These are phyloP conservation scores for Pongo abelii DNA, from an alignment of 2,113 vertebrate genomes.

Conservation along the genomic window DNA sequence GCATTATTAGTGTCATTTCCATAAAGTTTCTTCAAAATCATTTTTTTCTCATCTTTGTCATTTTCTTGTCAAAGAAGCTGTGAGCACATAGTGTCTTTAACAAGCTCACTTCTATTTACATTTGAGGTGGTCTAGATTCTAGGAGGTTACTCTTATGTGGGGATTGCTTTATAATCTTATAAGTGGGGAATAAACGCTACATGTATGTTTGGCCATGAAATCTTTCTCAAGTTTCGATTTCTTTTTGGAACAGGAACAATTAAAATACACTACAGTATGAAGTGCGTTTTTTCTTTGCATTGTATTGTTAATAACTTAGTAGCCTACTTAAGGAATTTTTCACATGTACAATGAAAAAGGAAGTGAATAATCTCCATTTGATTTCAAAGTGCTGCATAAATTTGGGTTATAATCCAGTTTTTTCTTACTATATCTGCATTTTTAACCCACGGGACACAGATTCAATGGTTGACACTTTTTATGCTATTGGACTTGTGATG, in stretches of 20 bases:
- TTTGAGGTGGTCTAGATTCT: background rate
- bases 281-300: background rate
- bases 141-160: background rate
- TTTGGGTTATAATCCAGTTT: background rate
- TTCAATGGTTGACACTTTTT: conserved; percentile 92
- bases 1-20: background rate
- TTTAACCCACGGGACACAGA: conserved; percentile 79
- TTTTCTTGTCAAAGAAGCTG: conserved; percentile 14
- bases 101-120: background rate
- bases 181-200: background rate
- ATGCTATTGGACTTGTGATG: conserved; percentile 94
- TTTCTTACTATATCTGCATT: conserved; percentile 39
- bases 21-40: background rate
- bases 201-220: background rate
- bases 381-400: background rate
- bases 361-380: background rate
- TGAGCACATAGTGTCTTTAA: background rate
- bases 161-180: background rate
- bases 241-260: background rate
- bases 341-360: background rate
- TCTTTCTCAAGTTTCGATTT: conserved; percentile 34
- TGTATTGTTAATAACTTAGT: background rate
- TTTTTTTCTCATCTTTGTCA: background rate
- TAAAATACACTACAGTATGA: background rate
- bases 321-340: conserved; percentile 2